These are phyloP conservation scores for Carduelis carduelis DNA, from an alignment of 2,797 vertebrate genomes.

Conservation along the genomic window DNA sequence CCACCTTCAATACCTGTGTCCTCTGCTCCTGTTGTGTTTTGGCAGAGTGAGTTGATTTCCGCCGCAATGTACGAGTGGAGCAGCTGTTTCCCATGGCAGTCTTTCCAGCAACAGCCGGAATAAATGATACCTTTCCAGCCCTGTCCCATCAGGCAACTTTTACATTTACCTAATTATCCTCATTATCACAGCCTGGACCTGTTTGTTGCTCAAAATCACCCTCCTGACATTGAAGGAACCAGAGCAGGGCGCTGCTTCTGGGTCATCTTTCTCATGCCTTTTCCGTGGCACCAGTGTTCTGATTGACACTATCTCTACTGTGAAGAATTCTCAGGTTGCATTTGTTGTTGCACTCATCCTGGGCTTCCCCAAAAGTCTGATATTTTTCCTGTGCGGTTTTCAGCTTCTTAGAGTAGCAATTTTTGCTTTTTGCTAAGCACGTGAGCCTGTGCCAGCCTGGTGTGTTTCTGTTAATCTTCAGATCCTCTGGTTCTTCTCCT, in stretches of 20 bases:
- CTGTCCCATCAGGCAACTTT: slow-evolving; percentile 28
- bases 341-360: background rate
- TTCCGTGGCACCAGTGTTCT: background rate
- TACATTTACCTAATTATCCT: slow-evolving; percentile 27
- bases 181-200: slow-evolving; percentile 11
- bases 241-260: background rate
- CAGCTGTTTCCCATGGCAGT: slow-evolving; percentile 27
- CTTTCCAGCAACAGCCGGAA: background rate
- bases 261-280: background rate
- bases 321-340: background rate
- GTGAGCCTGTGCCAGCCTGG: background rate
- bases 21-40: background rate
- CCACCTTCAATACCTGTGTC: background rate
- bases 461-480: background rate
- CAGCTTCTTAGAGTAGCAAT: background rate
- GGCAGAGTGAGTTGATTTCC: background rate
- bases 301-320: background rate
- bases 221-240: background rate
- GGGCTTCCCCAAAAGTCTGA: background rate
- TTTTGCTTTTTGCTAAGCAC: background rate
- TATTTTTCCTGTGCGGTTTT: background rate
- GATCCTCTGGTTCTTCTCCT: background rate
- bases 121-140: slow-evolving; percentile 11
- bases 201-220: background rate
- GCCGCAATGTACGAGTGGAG: background rate